Percentiles rank a stretch among this genome's conserved stretches.
phyloP scores from a whole-genome alignment of 2,888 invertebrate species.

The Heliconius erato region DNA sequence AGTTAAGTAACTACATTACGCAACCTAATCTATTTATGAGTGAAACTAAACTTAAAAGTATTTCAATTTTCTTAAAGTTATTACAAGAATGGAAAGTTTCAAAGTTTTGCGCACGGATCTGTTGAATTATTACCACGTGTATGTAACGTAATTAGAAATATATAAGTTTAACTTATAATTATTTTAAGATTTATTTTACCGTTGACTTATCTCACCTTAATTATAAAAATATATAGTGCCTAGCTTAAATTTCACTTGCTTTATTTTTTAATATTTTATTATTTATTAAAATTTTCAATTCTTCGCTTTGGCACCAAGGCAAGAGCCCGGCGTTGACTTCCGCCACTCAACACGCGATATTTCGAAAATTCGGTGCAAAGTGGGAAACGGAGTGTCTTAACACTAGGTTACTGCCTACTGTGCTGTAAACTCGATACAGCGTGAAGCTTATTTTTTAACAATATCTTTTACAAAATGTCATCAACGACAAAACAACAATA shows the following conservation, averaged over 20 bases:
- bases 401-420: too few relatives aligned
- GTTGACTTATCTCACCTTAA: background rate
- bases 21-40: slow-evolving; percentile 49
- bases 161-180: background rate
- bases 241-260: background rate
- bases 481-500: slow-evolving; percentile 19
- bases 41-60: slow-evolving; percentile 68
- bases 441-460: background rate
- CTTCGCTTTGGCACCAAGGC: too few relatives aligned
- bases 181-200: background rate
- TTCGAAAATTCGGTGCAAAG: too few relatives aligned
- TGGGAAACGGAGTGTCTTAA: too few relatives aligned
- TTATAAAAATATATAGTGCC: background rate
- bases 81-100: slow-evolving; percentile 73
- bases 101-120: slow-evolving; percentile 30
- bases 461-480: background rate
- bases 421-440: too few relatives aligned
- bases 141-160: background rate
- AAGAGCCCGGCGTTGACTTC: too few relatives aligned
- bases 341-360: too few relatives aligned
- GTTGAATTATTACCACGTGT: slow-evolving; percentile 10
- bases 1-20: slow-evolving; percentile 14
- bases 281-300: too few relatives aligned
- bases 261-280: too few relatives aligned
- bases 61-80: slow-evolving; percentile 68